These are phyloP conservation scores for Poecile atricapillus DNA, from an alignment of 2,113 vertebrate species.

Conservation along the genomic window DNA sequence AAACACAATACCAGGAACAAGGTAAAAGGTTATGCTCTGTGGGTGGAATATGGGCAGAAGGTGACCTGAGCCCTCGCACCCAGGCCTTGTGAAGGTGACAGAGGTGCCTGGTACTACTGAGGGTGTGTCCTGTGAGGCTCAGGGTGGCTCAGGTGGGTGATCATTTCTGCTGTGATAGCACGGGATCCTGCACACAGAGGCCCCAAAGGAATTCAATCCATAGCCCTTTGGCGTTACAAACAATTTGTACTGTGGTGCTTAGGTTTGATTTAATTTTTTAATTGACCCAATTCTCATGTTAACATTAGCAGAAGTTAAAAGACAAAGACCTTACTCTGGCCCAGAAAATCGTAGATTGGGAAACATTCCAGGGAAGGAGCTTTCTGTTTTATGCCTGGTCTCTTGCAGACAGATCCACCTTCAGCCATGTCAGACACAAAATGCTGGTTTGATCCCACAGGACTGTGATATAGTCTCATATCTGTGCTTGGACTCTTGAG, in stretches of 20 bases:
- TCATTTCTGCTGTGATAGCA: neutral
- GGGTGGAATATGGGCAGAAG: neutral
- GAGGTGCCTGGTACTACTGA: rapidly evolving
- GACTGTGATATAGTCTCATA: neutral
- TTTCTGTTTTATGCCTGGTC: neutral
- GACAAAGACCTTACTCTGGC: neutral
- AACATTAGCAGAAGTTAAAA: neutral
- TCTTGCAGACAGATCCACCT: neutral
- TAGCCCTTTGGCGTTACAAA: rapidly evolving
- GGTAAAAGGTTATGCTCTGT: neutral
- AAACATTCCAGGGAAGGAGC: neutral
- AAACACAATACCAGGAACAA: neutral
- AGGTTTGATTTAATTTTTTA: neutral
- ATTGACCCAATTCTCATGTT: neutral
- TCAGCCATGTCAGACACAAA: neutral
- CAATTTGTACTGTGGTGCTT: neutral
- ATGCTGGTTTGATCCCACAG: neutral
- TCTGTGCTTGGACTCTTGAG: neutral
- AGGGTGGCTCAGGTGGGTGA: neutral
- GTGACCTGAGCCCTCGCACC: neutral
- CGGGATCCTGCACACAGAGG: neutral
- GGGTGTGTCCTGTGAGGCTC: neutral
- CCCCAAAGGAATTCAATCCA: neutral
- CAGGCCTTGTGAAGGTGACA: neutral
- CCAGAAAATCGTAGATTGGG: neutral